phyloP scores from a whole-genome alignment of 2,888 invertebrate species.

The Scaptomyza caliginosa region DNA sequence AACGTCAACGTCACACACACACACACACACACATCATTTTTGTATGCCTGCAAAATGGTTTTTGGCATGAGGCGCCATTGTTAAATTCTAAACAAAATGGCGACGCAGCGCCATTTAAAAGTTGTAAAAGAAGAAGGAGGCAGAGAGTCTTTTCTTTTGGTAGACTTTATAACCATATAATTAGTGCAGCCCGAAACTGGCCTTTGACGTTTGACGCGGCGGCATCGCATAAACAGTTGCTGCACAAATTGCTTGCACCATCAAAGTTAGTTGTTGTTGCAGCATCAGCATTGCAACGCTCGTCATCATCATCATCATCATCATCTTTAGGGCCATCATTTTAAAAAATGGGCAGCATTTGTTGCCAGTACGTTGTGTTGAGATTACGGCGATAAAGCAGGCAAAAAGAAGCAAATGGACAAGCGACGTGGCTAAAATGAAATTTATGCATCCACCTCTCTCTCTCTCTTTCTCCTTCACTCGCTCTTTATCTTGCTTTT shows the following conservation, averaged over 20 bases:
- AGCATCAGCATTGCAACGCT: constrained; percentile 15
- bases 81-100: constrained; percentile 67
- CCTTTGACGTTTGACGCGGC: constrained; percentile 23
- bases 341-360: constrained; percentile 49
- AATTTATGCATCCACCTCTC: constrained; percentile 51
- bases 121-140: not conserved
- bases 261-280: constrained; percentile 23
- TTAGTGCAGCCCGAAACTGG: constrained; percentile 54
- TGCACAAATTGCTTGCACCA: constrained; percentile 41
- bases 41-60: constrained; percentile 3
- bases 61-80: constrained; percentile 49
- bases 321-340: constrained; percentile 57
- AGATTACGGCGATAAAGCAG: constrained; percentile 73
- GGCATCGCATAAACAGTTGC: constrained; percentile 54
- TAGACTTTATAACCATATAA: constrained; percentile 41
- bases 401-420: constrained; percentile 54
- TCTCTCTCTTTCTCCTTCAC: constrained; percentile 6
- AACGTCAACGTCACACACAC: constrained; percentile 47
- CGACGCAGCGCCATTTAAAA: constrained; percentile 50
- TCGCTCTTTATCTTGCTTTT: constrained; percentile 5
- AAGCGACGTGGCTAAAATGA: constrained; percentile 61
- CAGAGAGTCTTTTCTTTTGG: not conserved
- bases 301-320: constrained; percentile 62
- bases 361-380: constrained; percentile 46
- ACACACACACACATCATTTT: not conserved